Percentiles rank a stretch among this genome's conserved stretches.
Conservation (phyloP, 2,888 invertebrate species). For the Cosmia trapezina region DNA sequence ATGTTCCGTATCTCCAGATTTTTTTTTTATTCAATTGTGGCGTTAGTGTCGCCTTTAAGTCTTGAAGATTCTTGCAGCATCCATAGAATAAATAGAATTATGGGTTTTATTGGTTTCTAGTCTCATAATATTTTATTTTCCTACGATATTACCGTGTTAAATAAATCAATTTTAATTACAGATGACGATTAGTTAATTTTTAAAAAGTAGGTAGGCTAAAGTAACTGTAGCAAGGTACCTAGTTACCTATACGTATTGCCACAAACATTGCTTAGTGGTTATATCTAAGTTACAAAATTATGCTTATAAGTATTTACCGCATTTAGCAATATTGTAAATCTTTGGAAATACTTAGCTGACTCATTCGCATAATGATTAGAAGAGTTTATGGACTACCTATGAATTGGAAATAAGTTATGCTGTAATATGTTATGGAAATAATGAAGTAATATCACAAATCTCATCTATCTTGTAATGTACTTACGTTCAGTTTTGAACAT, state of each 20-base stretch:
- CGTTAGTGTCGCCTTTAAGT: too few species aligned
- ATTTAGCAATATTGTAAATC: constrained; percentile 15
- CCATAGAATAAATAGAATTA: not conserved
- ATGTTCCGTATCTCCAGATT: too few species aligned
- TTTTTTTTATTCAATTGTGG: too few species aligned
- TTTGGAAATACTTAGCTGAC: constrained; percentile 17
- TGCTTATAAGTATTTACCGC: not conserved
- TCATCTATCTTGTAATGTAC: constrained; percentile 3
- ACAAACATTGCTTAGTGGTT: not conserved
- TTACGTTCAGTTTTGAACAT: constrained; percentile 16
- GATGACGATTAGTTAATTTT: too few species aligned
- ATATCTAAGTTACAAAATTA: not conserved
- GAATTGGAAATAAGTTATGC: constrained; percentile 31
- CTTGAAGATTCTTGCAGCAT: constrained; percentile 14
- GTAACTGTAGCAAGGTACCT: not conserved
- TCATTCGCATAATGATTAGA: constrained; percentile 24
- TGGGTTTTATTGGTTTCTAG: not conserved
- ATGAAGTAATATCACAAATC: constrained; percentile 20
- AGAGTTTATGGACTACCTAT: constrained; percentile 1
- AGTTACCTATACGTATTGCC: not conserved
- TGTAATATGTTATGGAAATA: constrained; percentile 44
- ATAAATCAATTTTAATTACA: not conserved
- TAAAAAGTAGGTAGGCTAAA: not conserved
- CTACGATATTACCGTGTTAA: not conserved
- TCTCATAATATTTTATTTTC: not conserved